Evolutionary conservation across 2,113 vertebrate genomes (phyloP).

Genomic region (Ranitomeya imitator): DNA sequence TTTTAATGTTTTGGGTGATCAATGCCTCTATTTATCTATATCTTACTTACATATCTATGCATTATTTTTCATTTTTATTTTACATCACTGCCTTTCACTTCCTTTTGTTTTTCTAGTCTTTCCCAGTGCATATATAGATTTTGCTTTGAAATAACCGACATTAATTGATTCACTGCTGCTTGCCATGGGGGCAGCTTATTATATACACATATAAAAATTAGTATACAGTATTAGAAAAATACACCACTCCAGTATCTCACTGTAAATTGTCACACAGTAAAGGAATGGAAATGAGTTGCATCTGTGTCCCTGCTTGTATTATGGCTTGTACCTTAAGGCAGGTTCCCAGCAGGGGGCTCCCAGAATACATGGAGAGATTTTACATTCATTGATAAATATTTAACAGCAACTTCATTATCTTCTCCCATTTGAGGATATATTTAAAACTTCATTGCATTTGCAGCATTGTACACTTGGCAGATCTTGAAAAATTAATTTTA

Average conservation of each 20-base stretch:
- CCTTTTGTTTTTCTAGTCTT: background rate
- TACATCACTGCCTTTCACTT: background rate
- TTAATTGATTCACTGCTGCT: background rate
- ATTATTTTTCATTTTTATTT: background rate
- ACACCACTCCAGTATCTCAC: background rate
- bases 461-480: slow-evolving; percentile 57
- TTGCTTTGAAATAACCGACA: background rate
- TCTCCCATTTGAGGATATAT: slow-evolving; percentile 57
- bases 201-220: slow-evolving; percentile 10
- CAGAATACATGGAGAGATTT: slow-evolving; percentile 60
- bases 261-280: background rate
- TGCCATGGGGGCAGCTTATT: background rate
- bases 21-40: too few species aligned
- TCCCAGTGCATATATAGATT: background rate
- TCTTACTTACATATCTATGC: too few species aligned
- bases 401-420: slow-evolving; percentile 59
- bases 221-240: background rate
- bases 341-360: slow-evolving; percentile 68
- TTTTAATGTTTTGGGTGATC: too few species aligned
- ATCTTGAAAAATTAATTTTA: slow-evolving; percentile 58
- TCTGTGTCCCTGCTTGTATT: slow-evolving; percentile 2
- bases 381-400: slow-evolving; percentile 56
- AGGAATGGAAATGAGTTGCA: background rate
- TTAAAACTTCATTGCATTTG: slow-evolving; percentile 58
- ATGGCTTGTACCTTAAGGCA: slow-evolving; percentile 46